Conservation (phyloP, 2,113 vertebrate species). For the Psittacula cyanocephala region DNA sequence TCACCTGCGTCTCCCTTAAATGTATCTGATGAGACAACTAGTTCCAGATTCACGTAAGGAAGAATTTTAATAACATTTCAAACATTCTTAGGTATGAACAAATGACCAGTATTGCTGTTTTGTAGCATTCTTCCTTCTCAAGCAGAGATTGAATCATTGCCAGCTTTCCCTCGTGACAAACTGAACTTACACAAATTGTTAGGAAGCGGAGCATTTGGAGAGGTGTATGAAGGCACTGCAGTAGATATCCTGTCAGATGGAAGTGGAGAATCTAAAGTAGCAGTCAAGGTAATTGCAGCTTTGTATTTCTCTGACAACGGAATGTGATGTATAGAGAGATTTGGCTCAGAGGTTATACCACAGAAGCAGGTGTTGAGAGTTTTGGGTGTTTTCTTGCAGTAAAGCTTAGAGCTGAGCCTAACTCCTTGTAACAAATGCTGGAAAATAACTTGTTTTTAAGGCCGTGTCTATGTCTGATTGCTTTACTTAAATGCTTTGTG, state of each 20-base stretch:
- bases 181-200: conserved; percentile 74
- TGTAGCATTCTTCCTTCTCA: conserved; percentile 73
- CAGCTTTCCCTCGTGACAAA: conserved; percentile 74
- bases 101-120: conserved; percentile 33
- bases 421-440: neutral
- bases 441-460: neutral
- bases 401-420: neutral
- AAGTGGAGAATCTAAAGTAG: conserved; percentile 74
- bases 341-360: neutral
- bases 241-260: conserved; percentile 61
- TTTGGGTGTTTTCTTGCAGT: neutral
- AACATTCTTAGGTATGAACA: neutral
- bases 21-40: neutral
- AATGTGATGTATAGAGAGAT: neutral
- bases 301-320: neutral
- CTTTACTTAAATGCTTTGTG: neutral
- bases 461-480: neutral
- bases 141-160: conserved; percentile 73
- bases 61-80: neutral
- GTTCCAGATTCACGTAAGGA: neutral
- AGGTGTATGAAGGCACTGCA: conserved; percentile 79
- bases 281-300: conserved; percentile 73
- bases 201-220: conserved; percentile 82
- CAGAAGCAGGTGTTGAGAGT: neutral
- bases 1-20: neutral